Evolutionary conservation across 2,888 invertebrate genomes (phyloP), one percentile per base, ranked within the genome.

Genomic region (Drosophila neoperkinsi): DNA sequence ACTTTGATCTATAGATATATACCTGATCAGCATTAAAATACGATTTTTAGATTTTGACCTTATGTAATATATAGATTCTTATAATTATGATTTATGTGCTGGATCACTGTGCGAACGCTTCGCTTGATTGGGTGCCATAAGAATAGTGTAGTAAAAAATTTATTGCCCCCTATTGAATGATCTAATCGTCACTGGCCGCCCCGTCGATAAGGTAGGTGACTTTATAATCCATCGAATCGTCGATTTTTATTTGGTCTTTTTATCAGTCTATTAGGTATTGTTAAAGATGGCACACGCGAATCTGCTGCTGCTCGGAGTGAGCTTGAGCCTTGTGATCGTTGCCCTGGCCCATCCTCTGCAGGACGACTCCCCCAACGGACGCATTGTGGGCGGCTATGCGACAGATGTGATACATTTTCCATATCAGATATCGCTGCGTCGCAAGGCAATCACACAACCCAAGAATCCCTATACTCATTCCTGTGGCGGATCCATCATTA

Each of bases 401-500:
- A 81, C 80, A 4, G 72, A 88, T 46, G 83, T 92, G 9, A 77
- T 82, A 0, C 61, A 58, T 38, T 82, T 84, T 71, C 90, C 91
- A 10, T 89, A 91, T 79, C 91, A 91, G 74, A 77, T 92, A 5
- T 91, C 88, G 18, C 41, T 92, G 72, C 87, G 91, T 11, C 75
- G 74, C 50, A 92, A 88, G 57, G 50, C 18, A 21, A 76, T 91
- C 6, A 52, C 31, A 7, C 9, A 53, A 0, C 76, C 80, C 1
- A 3, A 59, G 18, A 75, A 74, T 34, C 0, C 82, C 1, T 92
- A 34, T 34, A 4, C 71, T 0, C 92, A 92, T 60, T 38, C 31
- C 13, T 93, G 93, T 66, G 93, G 93, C 2, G 93, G 92, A 2
- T 89, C 90, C 33, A 89, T 92, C 16, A 63, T 88, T 1, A 38